Evolutionary conservation across 2,113 vertebrate species (phyloP).

Genomic region (Drymodes brunneopygia): DNA sequence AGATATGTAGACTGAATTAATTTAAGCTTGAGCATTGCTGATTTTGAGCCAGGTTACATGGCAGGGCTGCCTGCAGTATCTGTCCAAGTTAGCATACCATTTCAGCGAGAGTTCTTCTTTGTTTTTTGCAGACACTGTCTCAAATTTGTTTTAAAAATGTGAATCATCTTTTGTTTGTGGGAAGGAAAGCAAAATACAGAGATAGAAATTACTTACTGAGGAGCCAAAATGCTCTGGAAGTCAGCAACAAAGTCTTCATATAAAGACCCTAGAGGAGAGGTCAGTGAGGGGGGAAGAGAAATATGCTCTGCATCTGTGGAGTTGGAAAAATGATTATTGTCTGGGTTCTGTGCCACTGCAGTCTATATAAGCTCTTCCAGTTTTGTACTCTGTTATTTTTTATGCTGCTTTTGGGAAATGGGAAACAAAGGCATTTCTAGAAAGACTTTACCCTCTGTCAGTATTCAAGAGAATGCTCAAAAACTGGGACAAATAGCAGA

Average conservation of each 20-base stretch:
- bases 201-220: not conserved
- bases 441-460: not conserved
- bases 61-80: not conserved
- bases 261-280: not conserved
- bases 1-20: not conserved
- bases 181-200: not conserved
- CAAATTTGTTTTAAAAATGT: not conserved
- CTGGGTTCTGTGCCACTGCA: not conserved
- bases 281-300: not conserved
- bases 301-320: not conserved
- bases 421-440: not conserved
- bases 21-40: not conserved
- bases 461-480: not conserved
- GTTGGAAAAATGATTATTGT: not conserved
- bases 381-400: not conserved
- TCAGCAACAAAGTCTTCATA: not conserved
- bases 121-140: not conserved
- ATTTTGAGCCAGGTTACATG: slow-evolving; percentile 24
- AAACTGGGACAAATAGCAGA: not conserved
- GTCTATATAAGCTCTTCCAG: not conserved
- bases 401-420: not conserved
- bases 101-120: not conserved
- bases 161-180: slow-evolving; percentile 23
- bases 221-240: not conserved
- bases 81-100: slow-evolving; percentile 28